Base-by-base conservation (phyloP, 2,888 invertebrate genomes). In the Drosophila multiciliata region DNA sequence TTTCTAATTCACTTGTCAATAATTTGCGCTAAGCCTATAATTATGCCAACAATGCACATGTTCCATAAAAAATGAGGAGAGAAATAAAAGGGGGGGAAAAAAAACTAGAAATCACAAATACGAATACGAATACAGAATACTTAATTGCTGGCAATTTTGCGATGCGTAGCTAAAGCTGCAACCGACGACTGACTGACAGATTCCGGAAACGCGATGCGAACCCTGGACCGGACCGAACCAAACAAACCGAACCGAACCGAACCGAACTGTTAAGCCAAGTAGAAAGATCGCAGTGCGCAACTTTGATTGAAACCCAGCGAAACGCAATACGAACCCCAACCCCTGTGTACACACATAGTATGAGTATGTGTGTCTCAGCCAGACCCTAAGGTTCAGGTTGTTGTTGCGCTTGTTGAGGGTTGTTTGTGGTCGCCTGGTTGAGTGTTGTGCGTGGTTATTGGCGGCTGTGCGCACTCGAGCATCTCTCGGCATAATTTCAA, bases 1-100 rank as follows among this genome's bases (percentile, higher is more conserved):
- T 82, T 89, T 89, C 87, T 89, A 87, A 87, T 81, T 87, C 87
- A 87, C 87, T 87, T 87, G 87, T 65, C 88, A 87, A 89, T 87
- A 88, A 89, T 79, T 78, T 75, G 75, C 45, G 77, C 69, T 89
- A 87, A 89, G 89, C 89, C 85, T 54, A 87, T 89, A 85, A 85
- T 85, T 85, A 85, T 84, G 75, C 82, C 87, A 81, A 84, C 82
- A 89, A 87, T 84, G 82, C 76, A 68, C 72, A 75, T 70, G 71
- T 64, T 65, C 80, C 75, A 66, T 36, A 40, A 42, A 59, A 55
- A 42, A 38, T 2, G 54, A 38, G 35, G 15, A 63, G 23, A 60
- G 26, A 38, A 52, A 66, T 58, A 52, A 55, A 63, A 58, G 48
- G 49, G 23, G 23, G 23, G 36, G 62, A 53, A 78, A 68, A 66